A percentile compares a stretch with the other conserved stretches of the same genome.
Conservation (phyloP, 2,113 vertebrate genomes). For the Galemys pyrenaicus region DNA sequence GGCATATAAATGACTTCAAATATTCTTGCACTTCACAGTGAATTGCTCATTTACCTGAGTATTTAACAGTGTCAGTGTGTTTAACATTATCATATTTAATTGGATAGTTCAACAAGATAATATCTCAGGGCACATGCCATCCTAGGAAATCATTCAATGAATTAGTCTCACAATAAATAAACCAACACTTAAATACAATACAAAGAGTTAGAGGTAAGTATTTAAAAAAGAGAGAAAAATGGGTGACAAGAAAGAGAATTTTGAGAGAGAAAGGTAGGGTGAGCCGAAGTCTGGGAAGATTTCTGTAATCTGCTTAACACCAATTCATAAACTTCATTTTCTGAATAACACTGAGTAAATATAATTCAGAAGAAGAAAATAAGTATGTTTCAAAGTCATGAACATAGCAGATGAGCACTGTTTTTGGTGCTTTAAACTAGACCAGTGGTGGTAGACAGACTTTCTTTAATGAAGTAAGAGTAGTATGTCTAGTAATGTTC, state of each 20-base stretch:
- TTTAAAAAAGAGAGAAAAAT: slow-evolving; percentile 58
- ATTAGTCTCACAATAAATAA: slow-evolving; percentile 85
- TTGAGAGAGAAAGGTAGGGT: slow-evolving; percentile 18
- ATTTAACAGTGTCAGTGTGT: slow-evolving; percentile 87
- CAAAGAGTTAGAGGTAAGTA: slow-evolving; percentile 73
- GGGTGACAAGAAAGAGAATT: slow-evolving; percentile 29
- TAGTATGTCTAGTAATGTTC: background rate
- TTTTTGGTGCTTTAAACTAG: background rate
- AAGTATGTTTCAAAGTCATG: background rate
- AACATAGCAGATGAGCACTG: background rate
- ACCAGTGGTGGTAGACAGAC: background rate
- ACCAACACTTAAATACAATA: slow-evolving; percentile 79
- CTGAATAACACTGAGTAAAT: background rate
- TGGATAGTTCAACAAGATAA: slow-evolving; percentile 90
- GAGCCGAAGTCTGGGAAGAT: slow-evolving; percentile 33
- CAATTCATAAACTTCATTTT: slow-evolving; percentile 69
- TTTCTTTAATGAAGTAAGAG: background rate
- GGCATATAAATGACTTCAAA: slow-evolving; percentile 84
- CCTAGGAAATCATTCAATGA: slow-evolving; percentile 75
- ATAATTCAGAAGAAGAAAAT: background rate
- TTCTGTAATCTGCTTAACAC: slow-evolving; percentile 72
- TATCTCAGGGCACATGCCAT: slow-evolving; percentile 83
- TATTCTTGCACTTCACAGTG: slow-evolving; percentile 88
- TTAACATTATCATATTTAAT: slow-evolving; percentile 91
- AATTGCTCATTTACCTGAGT: slow-evolving; percentile 90